Conservation (phyloP, 2,888 invertebrate genomes). For the Chloroclysta siterata region DNA sequence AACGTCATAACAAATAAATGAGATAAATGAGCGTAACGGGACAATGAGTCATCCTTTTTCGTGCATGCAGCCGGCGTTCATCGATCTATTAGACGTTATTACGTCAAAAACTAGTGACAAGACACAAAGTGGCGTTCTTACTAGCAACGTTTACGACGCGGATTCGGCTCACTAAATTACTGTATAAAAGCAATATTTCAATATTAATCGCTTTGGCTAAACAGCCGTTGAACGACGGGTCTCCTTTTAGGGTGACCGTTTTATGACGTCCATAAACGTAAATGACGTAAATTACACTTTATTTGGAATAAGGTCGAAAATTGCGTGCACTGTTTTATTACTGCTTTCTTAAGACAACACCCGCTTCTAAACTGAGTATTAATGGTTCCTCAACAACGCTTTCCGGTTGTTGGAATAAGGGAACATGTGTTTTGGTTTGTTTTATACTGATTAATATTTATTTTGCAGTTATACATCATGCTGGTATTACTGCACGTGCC, state of each 20-base stretch:
- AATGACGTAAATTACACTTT: slow-evolving; percentile 3
- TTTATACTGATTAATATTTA: slow-evolving; percentile 5
- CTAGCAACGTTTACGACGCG: no score
- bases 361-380: not conserved
- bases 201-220: not conserved
- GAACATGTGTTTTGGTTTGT: not conserved
- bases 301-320: not conserved
- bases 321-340: not conserved
- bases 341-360: not conserved
- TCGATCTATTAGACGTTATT: no score
- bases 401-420: not conserved
- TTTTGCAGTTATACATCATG: slow-evolving; percentile 67
- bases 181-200: not conserved
- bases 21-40: no score
- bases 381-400: not conserved
- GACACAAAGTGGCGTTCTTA: no score
- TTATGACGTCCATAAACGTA: not conserved
- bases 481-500: slow-evolving; percentile 72
- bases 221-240: slow-evolving; percentile 2
- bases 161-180: not conserved
- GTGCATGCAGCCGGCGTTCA: no score
- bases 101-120: no score
- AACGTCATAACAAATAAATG: no score
- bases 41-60: no score
- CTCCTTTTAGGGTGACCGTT: slow-evolving; percentile 5